Evolutionary conservation across 2,113 vertebrate species (phyloP).

Genomic region (Colius striatus): DNA sequence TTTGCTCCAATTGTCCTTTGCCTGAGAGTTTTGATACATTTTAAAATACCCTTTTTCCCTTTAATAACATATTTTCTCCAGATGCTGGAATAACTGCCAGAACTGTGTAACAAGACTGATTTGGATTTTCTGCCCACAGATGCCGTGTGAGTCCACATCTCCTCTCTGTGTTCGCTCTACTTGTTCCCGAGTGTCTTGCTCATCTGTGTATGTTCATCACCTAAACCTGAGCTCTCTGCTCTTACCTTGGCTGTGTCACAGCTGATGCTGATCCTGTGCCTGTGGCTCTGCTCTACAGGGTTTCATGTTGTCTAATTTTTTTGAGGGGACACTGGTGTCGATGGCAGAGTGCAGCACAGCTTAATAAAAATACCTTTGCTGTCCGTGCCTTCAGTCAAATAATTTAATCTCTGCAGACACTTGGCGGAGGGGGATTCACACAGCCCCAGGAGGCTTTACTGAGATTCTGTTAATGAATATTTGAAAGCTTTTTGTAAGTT

Average conservation of each 20-base stretch:
- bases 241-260: rapidly evolving
- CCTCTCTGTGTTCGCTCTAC: not conserved
- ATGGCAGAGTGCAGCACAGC: not conserved
- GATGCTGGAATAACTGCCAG: not conserved
- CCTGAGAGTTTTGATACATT: not conserved
- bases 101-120: not conserved
- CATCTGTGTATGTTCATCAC: rapidly evolving
- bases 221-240: not conserved
- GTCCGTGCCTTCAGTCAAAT: not conserved
- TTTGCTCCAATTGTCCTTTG: not conserved
- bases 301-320: not conserved
- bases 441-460: not conserved
- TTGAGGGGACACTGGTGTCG: rapidly evolving
- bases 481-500: not conserved
- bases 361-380: not conserved
- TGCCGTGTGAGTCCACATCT: rapidly evolving
- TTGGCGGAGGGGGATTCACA: not conserved
- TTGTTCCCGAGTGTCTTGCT: not conserved
- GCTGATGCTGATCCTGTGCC: not conserved
- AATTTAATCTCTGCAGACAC: not conserved
- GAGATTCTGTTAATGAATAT: not conserved
- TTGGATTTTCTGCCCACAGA: not conserved
- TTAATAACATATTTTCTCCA: not conserved
- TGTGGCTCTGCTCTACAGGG: not conserved
- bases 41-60: not conserved